Evolutionary conservation across 2,888 invertebrate species (phyloP), one percentile per base, ranked within the genome.

Genomic region (Melieria picta): DNA sequence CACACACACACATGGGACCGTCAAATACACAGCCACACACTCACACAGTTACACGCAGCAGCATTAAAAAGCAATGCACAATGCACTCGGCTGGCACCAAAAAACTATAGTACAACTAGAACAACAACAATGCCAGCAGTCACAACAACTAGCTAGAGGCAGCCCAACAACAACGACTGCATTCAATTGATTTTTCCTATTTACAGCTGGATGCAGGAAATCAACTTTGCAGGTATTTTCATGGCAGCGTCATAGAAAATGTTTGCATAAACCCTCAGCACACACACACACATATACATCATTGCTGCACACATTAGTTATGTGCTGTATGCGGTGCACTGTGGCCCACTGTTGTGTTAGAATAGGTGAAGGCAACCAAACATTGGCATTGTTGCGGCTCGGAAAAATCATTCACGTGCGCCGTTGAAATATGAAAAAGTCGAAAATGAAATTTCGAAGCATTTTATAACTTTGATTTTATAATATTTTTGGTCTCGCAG

Each of bases 161-260:
- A 3, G 30, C 30, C 30, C 30, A 30, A 30, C 30, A 30, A 30
- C 30, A 30, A 30, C 30, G 3, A 30, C 30, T 30, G 30, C 30
- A 57, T 58, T 46, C 55, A 65, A 65, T 66, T 43, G 57, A 66
- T 66, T 48, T 65, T 66, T 66, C 55, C 30, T 48, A 16, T 66
- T 58, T 48, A 58, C 42, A 66, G 57, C 11, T 58, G 58, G 57
- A 47, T 57, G 57, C 66, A 46, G 66, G 58, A 66, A 66, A 66
- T 66, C 66, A 66, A 66, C 30, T 66, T 66, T 48, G 30, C 56
- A 48, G 13, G 55, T 65, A 46, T 57, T 30, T 56, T 42, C 7
- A 5, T 13, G 10, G 46, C 48, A 63, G 48, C n/a, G 63, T 11
- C n/a, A 42, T 7, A 7, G 43, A 45, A 57, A 66, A 66, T 46